Conservation (phyloP, 2,888 invertebrate species). For the Gastrophysa polygoni region DNA sequence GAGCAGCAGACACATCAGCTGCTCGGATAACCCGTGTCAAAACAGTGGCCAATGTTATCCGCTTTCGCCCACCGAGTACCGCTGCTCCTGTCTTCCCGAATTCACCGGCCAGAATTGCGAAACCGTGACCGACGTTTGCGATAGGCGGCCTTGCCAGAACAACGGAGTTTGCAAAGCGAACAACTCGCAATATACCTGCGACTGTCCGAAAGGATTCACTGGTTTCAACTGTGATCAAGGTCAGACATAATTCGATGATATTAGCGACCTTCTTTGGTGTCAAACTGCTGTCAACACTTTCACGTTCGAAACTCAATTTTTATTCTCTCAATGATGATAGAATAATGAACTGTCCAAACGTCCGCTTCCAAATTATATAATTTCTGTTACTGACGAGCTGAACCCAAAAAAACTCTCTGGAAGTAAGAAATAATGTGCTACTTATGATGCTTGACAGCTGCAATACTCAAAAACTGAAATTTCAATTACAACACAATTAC, state of each 20-base stretch:
- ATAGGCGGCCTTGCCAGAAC: slow-evolving; percentile 76
- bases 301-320: too few species aligned
- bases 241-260: slow-evolving; percentile 61
- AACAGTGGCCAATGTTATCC: slow-evolving; percentile 71
- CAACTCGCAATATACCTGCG: slow-evolving; percentile 71
- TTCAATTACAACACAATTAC: too few species aligned
- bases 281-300: too few species aligned
- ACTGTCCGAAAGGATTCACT: slow-evolving; percentile 79
- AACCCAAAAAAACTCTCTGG: too few species aligned
- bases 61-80: slow-evolving; percentile 58
- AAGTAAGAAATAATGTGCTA: too few species aligned
- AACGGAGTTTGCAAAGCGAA: slow-evolving; percentile 74
- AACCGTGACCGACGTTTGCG: slow-evolving; percentile 67
- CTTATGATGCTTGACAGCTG: too few species aligned
- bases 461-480: too few species aligned
- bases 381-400: too few species aligned
- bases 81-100: slow-evolving; percentile 62
- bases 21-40: slow-evolving; percentile 66
- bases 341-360: too few species aligned
- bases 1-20: slow-evolving; percentile 46
- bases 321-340: too few species aligned
- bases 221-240: slow-evolving; percentile 71
- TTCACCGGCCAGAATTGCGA: slow-evolving; percentile 69
- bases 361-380: too few species aligned
- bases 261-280: too few species aligned